Conservation (phyloP, 2,888 invertebrate genomes). For the Lepidocyrtoides sp. region DNA sequence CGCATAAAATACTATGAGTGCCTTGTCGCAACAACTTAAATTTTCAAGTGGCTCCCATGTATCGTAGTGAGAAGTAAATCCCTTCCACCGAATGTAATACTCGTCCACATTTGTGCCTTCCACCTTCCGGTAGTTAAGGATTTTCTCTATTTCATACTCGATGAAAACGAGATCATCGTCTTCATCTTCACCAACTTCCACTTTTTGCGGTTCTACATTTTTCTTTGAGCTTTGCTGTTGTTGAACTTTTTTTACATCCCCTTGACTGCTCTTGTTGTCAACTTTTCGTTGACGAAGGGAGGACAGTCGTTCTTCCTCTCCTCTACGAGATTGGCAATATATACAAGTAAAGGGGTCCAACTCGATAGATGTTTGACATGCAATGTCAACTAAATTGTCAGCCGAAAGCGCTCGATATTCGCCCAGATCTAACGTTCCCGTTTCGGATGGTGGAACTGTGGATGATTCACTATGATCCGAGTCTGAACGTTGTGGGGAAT, state of each 20-base stretch:
- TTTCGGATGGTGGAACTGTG: constrained; percentile 49
- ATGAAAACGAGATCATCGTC: constrained; percentile 63
- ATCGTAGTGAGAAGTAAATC: constrained; percentile 91
- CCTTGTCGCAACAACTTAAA: constrained; percentile 90
- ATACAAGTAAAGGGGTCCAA: constrained; percentile 46
- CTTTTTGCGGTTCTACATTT: background rate
- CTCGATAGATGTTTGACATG: constrained; percentile 35
- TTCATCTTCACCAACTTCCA: constrained; percentile 8
- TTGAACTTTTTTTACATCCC: background rate
- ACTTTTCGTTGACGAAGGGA: constrained; percentile 44
- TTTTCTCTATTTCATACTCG: constrained; percentile 93
- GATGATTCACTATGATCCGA: constrained; percentile 55
- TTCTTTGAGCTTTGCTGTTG: background rate
- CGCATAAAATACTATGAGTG: constrained; percentile 87
- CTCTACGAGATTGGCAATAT: constrained; percentile 42
- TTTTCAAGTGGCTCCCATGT: constrained; percentile 92
- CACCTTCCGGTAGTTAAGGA: constrained; percentile 89
- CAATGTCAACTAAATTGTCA: background rate
- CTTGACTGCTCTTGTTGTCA: background rate
- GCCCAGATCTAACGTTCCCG: background rate
- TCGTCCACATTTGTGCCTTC: constrained; percentile 87
- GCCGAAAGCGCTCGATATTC: background rate
- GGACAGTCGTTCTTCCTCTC: constrained; percentile 16
- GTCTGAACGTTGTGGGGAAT: constrained; percentile 27
- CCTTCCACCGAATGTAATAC: constrained; percentile 96